A percentile compares a stretch with the other conserved stretches of the same genome.
phyloP scores from a whole-genome alignment of 2,113 vertebrate species.

The Balaenoptera acutorostrata region DNA sequence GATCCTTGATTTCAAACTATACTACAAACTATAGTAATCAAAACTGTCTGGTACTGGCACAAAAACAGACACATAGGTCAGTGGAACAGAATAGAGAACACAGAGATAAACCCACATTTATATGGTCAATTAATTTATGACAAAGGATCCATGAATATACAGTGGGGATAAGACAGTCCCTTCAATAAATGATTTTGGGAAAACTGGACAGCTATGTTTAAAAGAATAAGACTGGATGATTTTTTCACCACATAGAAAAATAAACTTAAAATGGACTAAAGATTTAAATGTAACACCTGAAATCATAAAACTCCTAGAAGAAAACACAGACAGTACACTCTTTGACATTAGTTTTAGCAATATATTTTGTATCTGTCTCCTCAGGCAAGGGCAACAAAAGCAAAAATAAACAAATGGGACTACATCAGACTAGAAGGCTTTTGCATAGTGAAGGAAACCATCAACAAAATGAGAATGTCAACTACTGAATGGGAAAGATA shows the following conservation, averaged over 20 bases:
- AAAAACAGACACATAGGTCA: neutral
- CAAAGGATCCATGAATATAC: neutral
- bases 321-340: neutral
- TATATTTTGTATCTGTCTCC: neutral
- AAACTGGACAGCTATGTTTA: neutral
- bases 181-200: neutral
- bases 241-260: neutral
- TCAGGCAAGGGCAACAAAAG: neutral
- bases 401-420: neutral
- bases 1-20: neutral
- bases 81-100: neutral
- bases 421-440: neutral
- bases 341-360: neutral
- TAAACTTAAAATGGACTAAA: neutral
- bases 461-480: neutral
- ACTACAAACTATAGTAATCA: neutral
- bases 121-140: neutral
- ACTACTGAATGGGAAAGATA: neutral
- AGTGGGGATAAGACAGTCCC: neutral
- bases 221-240: neutral
- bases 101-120: neutral
- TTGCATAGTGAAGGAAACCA: neutral
- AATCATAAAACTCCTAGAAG: neutral
- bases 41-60: neutral
- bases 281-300: neutral